A percentile compares a stretch with the other conserved stretches of the same genome.
These are phyloP conservation scores for Oceanodroma leucorhoa DNA, from an alignment of 2,797 vertebrate genomes.

Conservation along the genomic window DNA sequence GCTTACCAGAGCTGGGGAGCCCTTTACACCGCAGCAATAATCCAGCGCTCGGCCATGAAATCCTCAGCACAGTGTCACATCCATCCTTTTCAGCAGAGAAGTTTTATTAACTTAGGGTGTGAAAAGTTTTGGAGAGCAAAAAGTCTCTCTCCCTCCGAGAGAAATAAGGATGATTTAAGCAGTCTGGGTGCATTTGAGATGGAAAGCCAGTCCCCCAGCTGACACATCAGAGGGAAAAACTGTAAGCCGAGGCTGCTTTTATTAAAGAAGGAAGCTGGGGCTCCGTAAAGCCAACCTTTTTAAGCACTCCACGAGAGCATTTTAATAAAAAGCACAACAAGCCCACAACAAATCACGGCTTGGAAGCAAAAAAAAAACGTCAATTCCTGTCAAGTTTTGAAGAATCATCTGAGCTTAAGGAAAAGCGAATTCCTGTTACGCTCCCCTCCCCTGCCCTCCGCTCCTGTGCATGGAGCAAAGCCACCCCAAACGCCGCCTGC, in stretches of 20 bases:
- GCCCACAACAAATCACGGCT: conserved; percentile 72
- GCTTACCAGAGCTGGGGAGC: conserved; percentile 28
- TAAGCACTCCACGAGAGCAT: conserved; percentile 47
- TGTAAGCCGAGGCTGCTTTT: conserved; percentile 64
- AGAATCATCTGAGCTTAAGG: conserved; percentile 71
- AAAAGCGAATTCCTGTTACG: conserved; percentile 64
- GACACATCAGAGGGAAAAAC: conserved; percentile 66
- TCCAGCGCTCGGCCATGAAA: conserved; percentile 51
- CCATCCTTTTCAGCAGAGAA: conserved; percentile 45
- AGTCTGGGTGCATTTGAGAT: conserved; percentile 56
- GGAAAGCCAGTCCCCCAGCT: conserved; percentile 54
- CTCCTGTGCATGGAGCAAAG: conserved; percentile 9
- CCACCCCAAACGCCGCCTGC: not conserved
- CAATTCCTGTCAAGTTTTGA: conserved; percentile 73
- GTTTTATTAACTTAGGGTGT: conserved; percentile 72
- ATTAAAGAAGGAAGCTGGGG: conserved; percentile 63
- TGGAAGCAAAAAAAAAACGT: conserved; percentile 57
- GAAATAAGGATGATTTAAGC: conserved; percentile 74
- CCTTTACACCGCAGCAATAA: conserved; percentile 46
- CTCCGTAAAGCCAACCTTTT: conserved; percentile 61
- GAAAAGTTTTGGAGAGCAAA: conserved; percentile 66
- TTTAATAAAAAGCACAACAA: conserved; percentile 76
- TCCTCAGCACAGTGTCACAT: conserved; percentile 59
- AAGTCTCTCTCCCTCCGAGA: conserved; percentile 63
- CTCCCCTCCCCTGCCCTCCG: not conserved